Base-by-base conservation (phyloP, 2,797 vertebrate species). In the Xiphorhynchus erythropygius region DNA sequence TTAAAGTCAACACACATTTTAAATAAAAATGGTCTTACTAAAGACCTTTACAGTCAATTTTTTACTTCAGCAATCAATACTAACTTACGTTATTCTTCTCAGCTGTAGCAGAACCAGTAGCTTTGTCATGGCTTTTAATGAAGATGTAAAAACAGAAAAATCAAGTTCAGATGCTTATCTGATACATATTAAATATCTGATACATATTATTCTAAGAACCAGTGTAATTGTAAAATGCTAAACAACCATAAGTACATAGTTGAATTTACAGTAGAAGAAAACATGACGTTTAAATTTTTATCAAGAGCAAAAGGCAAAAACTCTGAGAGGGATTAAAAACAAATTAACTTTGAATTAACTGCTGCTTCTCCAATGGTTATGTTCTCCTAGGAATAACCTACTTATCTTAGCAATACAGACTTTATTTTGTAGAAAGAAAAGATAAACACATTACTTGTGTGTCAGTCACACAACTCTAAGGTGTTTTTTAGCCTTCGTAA, bases 371-470 rank as follows among this genome's bases (percentile, higher is more conserved):
- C 18, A 10, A 10, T 46, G 35, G 28, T 28, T 83, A 55, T 46
- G 7, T 77, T 86, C 69, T 88, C 41, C 50, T 80, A 86, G 49
- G 23, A 95, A 86, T 64, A 94, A 56, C 18, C 16, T 65, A 68
- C 17, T 75, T 53, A 57, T 37, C n/a, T 89, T 62, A 88, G 44
- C 33, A 76, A 53, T 84, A 76, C 41, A 76, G 50, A 47, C 22
- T 69, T 73, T 46, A 79, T 89, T 90, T 82, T 89, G 50, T 65
- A 75, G 67, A 62, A 92, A 62, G 53, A 7, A 92, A 94, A 91
- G 25, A 60, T 19, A 53, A 46, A 78, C 8, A 57, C 1, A 1
- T 84, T 68, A 87, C 23, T 44, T 93, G 50, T 47, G 62, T 27
- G 22, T 75, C 79, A 78, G 9, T 90, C 69, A 82, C 56, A 80